These are phyloP conservation scores for Dendroctonus valens DNA, from an alignment of 1,140 invertebrate species.

Conservation along the genomic window DNA sequence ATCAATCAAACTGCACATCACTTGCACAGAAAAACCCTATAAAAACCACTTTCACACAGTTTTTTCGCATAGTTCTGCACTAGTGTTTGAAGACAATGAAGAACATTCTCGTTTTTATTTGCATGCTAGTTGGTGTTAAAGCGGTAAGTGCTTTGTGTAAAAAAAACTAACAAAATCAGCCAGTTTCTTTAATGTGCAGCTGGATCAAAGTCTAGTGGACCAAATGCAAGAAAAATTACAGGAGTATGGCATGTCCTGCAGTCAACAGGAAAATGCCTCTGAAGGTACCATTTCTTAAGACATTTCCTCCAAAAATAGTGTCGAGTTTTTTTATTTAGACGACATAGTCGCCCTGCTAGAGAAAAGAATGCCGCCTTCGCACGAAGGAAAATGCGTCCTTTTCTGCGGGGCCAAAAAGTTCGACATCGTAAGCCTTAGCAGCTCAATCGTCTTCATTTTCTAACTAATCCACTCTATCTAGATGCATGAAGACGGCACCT, in stretches of 20 bases:
- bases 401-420: slow-evolving; percentile 20
- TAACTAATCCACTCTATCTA: slow-evolving; percentile 10
- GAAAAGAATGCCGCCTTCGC: background rate
- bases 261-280: slow-evolving; percentile 6
- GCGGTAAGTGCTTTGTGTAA: background rate
- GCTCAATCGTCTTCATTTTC: background rate
- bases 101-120: background rate
- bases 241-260: slow-evolving; percentile 2
- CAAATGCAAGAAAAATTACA: slow-evolving; percentile 5
- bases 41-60: too few species aligned
- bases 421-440: slow-evolving; percentile 11
- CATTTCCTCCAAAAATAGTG: background rate
- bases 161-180: too few species aligned
- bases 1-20: background rate
- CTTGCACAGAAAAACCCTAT: too few species aligned
- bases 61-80: too few species aligned
- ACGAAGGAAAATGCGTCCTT: slow-evolving; percentile 18
- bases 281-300: slow-evolving; percentile 2
- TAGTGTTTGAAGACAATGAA: too few species aligned
- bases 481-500: slow-evolving; percentile 9
- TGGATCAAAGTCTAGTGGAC: background rate
- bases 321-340: slow-evolving; percentile 8
- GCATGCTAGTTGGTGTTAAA: background rate
- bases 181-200: background rate
- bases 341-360: slow-evolving; percentile 12